A percentile compares a stretch with the other conserved stretches of the same genome.
Conservation (phyloP, 2,113 vertebrate species). For the Hiodon tergisus region DNA sequence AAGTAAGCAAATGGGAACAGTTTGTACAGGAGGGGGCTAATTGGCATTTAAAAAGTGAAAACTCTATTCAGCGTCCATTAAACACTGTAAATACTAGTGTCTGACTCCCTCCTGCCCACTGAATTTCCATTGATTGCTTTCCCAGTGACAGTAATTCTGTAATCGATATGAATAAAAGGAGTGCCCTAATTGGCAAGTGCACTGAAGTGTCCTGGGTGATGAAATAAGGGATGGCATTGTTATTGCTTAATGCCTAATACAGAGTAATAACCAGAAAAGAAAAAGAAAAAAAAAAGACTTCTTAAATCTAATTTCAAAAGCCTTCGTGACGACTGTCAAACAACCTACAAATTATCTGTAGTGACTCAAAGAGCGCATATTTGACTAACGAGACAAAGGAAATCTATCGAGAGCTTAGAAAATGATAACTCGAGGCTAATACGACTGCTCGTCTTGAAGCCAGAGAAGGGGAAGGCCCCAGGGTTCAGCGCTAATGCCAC, state of each 20-base stretch:
- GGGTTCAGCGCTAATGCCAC: neutral
- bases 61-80: constrained; percentile 6
- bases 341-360: constrained; percentile 1
- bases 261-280: neutral
- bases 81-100: constrained; percentile 14
- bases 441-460: neutral
- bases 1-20: neutral
- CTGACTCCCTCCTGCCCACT: constrained; percentile 6
- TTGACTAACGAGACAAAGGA: constrained; percentile 2
- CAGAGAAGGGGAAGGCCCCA: too few species aligned
- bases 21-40: neutral
- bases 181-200: constrained; percentile 15
- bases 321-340: constrained; percentile 7
- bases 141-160: constrained; percentile 19
- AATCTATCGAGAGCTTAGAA: neutral
- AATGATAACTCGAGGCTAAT: neutral
- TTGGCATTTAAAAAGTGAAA: constrained; percentile 3
- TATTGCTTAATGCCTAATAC: neutral
- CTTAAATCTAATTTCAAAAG: constrained; percentile 1
- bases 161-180: constrained; percentile 25
- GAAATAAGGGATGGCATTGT: constrained; percentile 14
- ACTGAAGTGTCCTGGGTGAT: constrained; percentile 9
- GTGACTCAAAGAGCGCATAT: constrained; percentile 10
- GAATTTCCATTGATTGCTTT: constrained; percentile 18
- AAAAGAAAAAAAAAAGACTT: neutral